Base-by-base conservation (phyloP, 2,888 invertebrate species). In the Dynastes hyllus region DNA sequence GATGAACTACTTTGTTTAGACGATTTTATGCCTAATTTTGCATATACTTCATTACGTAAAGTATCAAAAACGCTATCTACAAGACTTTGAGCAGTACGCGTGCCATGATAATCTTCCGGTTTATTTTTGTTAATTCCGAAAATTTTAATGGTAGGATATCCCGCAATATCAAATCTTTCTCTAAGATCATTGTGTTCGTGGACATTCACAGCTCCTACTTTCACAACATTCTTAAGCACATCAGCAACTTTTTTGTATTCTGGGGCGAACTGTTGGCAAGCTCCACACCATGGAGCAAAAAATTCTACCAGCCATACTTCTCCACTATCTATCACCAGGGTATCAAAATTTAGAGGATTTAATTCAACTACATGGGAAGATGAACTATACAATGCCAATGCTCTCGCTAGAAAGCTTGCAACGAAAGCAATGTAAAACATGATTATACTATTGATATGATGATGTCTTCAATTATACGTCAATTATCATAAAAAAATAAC, bases 141-240 rank as follows among this genome's bases (percentile, higher is more conserved):
- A 66, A 99, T 94, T 89, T 99, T 99, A 81, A 99, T 94, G 0
- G 98, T 97, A 2, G 99, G 99, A 88, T 98, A 99, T 73, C 99
- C 98, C 83, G 92, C 90, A 53, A 99, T 94, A 63, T 94, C 94
- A 90, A 93, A 99, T 85, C 94, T 93, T 0, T 93, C 92, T 45
- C 94, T 95, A 0, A 98, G 89, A 4, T 94, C 92, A 85, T 95
- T 94, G 86, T 98, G 95, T 69, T 96, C 93, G 87, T 98, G 98
- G 63, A 96, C 96, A 91, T 99, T 95, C 0, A 99, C 93, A 5
- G 97, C 97, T 70, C 98, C 99, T 4, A 99, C 95, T 92, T 97
- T 98, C 0, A 95, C 94, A 13, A 98, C 81, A 91, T 95, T 96
- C 92, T 97, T 98, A 0, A 99, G 90, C 0, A 97, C 98, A 83